Evolutionary conservation across 2,113 vertebrate species (phyloP), one percentile per base, ranked within the genome.

Genomic region (Cottus gobio): DNA sequence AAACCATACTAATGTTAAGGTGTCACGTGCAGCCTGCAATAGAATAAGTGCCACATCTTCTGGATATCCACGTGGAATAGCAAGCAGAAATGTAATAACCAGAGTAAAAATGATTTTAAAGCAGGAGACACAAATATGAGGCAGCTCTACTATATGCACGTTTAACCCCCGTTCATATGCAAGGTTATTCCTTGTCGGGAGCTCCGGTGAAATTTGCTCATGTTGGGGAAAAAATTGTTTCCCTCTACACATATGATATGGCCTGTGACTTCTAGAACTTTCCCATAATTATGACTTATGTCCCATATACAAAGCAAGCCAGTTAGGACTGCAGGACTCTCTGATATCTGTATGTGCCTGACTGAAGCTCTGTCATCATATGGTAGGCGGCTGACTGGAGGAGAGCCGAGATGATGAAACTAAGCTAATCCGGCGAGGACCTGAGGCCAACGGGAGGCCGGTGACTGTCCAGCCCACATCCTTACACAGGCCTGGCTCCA

Each of bases 1-100:
- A 56, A 46, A 36, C 28, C 24, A 56, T 57, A 46, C 20, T 39
- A 71, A 80, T 71, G 58, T 3, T n/a, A 31, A 56, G 12, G 54
- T 48, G 18, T 60, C 67, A 46, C 26, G n/a, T 71, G n/a, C 20
- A 50, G 62, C 50, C 1, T 5, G 11, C 42, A 77, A 26, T n/a
- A 76, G 15, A 50, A 9, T 11, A 31, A n/a, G 22, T 63, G 63
- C 58, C 54, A 39, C 18, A 63, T 37, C 24, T 54, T 60, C 24
- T 60, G 24, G 36, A 36, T 37, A 22, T 22, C 1, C 4, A 67
- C 18, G 48, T 31, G 22, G 7, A 66, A 52, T 15, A 75, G 68
- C 4, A 63, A 26, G 42, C 24, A 20, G 20, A 42, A 22, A 39
- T 50, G 30, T 70, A 50, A 28, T 36, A 16, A 73, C 24, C n/a